Evolutionary conservation across 1,140 invertebrate genomes (phyloP).

Genomic region (Drosophila sp.): DNA sequence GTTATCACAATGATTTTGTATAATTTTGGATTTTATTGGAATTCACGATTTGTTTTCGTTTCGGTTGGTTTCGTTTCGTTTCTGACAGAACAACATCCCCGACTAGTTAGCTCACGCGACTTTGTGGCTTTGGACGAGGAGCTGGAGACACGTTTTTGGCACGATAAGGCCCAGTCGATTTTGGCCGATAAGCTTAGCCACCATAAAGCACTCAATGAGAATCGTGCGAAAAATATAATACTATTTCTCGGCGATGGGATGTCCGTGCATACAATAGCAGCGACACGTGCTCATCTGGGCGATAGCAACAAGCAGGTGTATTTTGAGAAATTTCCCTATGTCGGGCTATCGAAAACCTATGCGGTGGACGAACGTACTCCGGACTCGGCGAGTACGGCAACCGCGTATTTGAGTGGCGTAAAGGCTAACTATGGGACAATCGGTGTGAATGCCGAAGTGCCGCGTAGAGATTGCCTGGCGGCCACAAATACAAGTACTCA

Average conservation of each 20-base stretch:
- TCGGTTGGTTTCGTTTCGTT: not conserved
- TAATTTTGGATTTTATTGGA: too few relatives aligned
- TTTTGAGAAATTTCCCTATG: slow-evolving; percentile 90
- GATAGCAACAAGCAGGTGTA: slow-evolving; percentile 87
- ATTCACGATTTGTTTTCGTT: not conserved
- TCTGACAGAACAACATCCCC: slow-evolving; percentile 58
- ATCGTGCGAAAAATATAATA: slow-evolving; percentile 88
- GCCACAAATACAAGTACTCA: slow-evolving; percentile 81
- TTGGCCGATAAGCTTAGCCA: slow-evolving; percentile 66
- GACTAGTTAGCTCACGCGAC: slow-evolving; percentile 49
- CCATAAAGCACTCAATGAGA: slow-evolving; percentile 80
- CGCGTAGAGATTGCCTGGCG: slow-evolving; percentile 84
- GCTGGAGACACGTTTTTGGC: slow-evolving; percentile 63
- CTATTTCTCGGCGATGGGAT: slow-evolving; percentile 92
- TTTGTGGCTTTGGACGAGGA: slow-evolving; percentile 59
- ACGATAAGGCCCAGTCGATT: slow-evolving; percentile 68
- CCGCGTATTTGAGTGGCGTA: slow-evolving; percentile 92
- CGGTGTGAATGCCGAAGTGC: slow-evolving; percentile 88
- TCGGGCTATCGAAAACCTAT: slow-evolving; percentile 91
- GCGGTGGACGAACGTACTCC: slow-evolving; percentile 89
- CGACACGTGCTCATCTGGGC: slow-evolving; percentile 87
- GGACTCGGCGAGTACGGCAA: slow-evolving; percentile 90
- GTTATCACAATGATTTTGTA: not conserved
- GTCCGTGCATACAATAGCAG: slow-evolving; percentile 89
- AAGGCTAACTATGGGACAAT: slow-evolving; percentile 91